Evolutionary conservation across 1,140 invertebrate genomes (phyloP).

Genomic region (Drosophila dunni): DNA sequence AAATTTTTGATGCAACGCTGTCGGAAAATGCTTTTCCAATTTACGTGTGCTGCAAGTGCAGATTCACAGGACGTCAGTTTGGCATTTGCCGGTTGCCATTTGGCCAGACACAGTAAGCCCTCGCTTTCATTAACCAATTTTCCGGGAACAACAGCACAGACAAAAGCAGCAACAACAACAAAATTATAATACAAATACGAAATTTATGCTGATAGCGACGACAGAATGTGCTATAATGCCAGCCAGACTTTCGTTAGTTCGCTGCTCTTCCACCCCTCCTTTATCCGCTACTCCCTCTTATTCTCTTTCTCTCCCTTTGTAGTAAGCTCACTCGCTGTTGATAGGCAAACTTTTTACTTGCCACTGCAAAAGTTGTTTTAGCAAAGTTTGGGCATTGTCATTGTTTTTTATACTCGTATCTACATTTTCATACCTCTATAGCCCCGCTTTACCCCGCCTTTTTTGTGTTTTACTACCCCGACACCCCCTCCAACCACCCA

Average conservation of each 20-base stretch:
- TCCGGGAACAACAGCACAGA: slow-evolving; percentile 19
- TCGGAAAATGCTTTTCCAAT: slow-evolving; percentile 66
- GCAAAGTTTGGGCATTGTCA: slow-evolving; percentile 56
- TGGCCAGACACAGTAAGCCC: slow-evolving; percentile 19
- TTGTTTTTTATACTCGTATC: slow-evolving; percentile 49
- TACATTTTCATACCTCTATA: slow-evolving; percentile 27
- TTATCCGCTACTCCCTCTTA: not conserved
- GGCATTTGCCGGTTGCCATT: slow-evolving; percentile 13
- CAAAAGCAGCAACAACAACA: slow-evolving; percentile 21
- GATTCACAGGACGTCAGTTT: slow-evolving; percentile 34
- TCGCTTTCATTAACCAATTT: slow-evolving; percentile 75
- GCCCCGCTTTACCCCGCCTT: not conserved
- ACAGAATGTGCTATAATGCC: slow-evolving; percentile 60
- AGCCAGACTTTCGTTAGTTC: slow-evolving; percentile 46
- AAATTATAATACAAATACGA: slow-evolving; percentile 83
- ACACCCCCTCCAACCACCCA: not conserved
- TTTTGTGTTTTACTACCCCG: not conserved
- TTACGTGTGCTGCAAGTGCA: slow-evolving; percentile 37
- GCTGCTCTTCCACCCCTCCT: not conserved
- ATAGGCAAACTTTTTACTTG: slow-evolving; percentile 56
- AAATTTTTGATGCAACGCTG: slow-evolving; percentile 56
- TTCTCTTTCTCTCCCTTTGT: not conserved
- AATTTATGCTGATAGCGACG: slow-evolving; percentile 72
- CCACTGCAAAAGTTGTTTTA: slow-evolving; percentile 44
- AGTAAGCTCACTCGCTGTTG: not conserved